Evolutionary conservation across 2,888 invertebrate genomes (phyloP).

Genomic region (Cremastinae sp.): DNA sequence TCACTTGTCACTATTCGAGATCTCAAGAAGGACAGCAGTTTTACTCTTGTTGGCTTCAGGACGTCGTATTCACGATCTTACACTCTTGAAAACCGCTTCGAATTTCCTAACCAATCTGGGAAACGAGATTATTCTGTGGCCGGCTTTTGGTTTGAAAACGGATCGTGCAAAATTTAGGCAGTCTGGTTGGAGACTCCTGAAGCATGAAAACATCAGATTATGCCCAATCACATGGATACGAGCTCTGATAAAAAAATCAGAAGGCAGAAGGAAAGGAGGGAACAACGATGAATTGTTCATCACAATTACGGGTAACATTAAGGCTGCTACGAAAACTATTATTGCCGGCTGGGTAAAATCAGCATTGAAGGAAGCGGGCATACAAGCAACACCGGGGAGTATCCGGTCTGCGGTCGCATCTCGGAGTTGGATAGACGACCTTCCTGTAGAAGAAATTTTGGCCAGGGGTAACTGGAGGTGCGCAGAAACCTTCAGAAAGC

Average conservation of each 20-base stretch:
- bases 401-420: background rate
- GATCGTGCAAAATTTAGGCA: constrained; percentile 59
- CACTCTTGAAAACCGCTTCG: constrained; percentile 56
- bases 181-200: constrained; percentile 61
- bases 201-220: constrained; percentile 57
- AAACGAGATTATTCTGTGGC: constrained; percentile 63
- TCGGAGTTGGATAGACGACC: background rate
- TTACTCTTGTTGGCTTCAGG: constrained; percentile 59
- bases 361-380: constrained; percentile 56
- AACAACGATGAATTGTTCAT: constrained; percentile 52
- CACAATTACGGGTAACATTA: constrained; percentile 47
- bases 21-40: constrained; percentile 60
- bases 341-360: constrained; percentile 61
- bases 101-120: constrained; percentile 46
- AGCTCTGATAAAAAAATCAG: constrained; percentile 51
- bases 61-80: constrained; percentile 61
- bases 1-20: constrained; percentile 56
- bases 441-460: background rate
- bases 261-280: constrained; percentile 38
- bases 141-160: constrained; percentile 63
- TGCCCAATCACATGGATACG: constrained; percentile 57
- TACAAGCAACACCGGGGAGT: constrained; percentile 52
- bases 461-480: background rate
- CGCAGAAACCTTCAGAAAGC: background rate
- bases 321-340: constrained; percentile 57